These are phyloP conservation scores for Heterodera schachtii DNA, from an alignment of 1,140 invertebrate genomes.

Conservation along the genomic window DNA sequence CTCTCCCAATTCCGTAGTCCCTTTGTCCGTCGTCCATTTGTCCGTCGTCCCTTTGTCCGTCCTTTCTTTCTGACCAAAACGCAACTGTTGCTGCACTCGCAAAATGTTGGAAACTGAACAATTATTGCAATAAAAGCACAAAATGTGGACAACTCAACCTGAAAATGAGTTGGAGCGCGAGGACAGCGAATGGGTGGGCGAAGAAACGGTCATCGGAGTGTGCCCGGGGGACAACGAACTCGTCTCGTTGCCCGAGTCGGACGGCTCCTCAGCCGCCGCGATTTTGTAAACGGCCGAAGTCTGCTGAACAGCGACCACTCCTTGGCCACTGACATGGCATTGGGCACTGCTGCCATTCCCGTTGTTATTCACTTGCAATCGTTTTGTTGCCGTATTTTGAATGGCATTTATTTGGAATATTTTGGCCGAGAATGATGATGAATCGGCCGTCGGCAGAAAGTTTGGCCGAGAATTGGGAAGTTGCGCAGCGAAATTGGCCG, in stretches of 20 bases:
- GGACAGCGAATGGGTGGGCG: conserved; percentile 36
- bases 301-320: background rate
- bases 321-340: background rate
- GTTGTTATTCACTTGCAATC: conserved; percentile 18
- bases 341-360: background rate
- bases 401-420: conserved; percentile 13
- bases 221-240: conserved; percentile 38
- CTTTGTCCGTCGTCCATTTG: no score
- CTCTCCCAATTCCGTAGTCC: no score
- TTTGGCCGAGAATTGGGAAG: background rate
- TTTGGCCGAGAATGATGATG: conserved; percentile 13
- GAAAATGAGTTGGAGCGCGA: conserved; percentile 34
- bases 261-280: conserved; percentile 7
- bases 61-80: background rate
- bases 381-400: background rate
- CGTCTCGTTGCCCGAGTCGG: conserved; percentile 38
- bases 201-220: conserved; percentile 28
- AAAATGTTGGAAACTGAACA: conserved; percentile 18
- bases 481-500: background rate
- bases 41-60: no score
- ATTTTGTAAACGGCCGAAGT: background rate
- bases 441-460: background rate
- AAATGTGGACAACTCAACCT: background rate
- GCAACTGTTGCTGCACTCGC: conserved; percentile 1
- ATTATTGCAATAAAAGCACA: background rate